A percentile compares a stretch with the other conserved stretches of the same genome.
phyloP scores from a whole-genome alignment of 2,113 vertebrate species.

The Neolamprologus brichardi region DNA sequence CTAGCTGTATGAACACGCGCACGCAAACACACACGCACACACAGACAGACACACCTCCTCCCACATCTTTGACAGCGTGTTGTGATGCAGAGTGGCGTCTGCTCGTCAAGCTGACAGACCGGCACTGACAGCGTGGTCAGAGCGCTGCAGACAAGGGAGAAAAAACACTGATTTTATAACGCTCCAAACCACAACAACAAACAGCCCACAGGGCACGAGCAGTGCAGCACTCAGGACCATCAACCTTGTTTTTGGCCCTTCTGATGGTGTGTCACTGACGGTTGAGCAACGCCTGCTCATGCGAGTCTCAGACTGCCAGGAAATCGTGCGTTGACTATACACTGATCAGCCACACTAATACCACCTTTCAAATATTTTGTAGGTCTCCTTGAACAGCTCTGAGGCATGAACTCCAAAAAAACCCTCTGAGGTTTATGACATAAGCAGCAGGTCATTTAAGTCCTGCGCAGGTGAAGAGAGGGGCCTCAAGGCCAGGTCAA shows the following conservation, averaged over 20 bases:
- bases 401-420: neutral
- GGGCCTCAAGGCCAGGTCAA: neutral
- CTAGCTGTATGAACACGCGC: neutral
- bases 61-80: slow-evolving; percentile 56
- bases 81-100: slow-evolving; percentile 65
- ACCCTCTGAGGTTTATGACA: neutral
- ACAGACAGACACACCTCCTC: slow-evolving; percentile 27
- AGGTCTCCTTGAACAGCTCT: neutral
- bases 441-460: neutral
- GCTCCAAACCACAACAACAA: slow-evolving; percentile 50
- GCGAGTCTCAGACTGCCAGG: neutral
- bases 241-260: slow-evolving; percentile 1
- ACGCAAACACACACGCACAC: neutral
- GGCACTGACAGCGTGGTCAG: slow-evolving; percentile 52
- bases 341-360: neutral
- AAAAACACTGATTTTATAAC: slow-evolving; percentile 42
- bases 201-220: slow-evolving; percentile 18
- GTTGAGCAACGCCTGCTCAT: neutral
- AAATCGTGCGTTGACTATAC: neutral
- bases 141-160: slow-evolving; percentile 32
- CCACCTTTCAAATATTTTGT: neutral
- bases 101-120: slow-evolving; percentile 64
- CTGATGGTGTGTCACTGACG: slow-evolving; percentile 27
- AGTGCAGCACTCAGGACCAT: neutral
- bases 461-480: neutral